Base-by-base conservation (phyloP, 2,888 invertebrate genomes). In the Pandemis corylana region DNA sequence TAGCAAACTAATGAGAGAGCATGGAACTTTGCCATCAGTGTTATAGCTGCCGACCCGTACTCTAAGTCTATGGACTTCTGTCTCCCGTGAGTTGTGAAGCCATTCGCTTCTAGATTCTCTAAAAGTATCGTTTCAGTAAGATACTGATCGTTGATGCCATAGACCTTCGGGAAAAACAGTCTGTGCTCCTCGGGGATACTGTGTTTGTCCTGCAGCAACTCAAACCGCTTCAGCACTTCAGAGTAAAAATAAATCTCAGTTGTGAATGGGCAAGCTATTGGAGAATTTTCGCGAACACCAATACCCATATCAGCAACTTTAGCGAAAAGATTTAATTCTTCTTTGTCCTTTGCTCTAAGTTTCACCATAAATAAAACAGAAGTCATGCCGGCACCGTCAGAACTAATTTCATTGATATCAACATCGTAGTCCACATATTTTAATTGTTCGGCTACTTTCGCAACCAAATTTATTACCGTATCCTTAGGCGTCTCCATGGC, bases 1-100 rank as follows among this genome's bases (percentile, higher is more conserved):
- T 85, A 83, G 51, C 86, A 85, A 0, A 89, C 89, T 10, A 90
- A 88, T 0, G 91, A 91, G 10, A 90, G 76, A 0, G 91, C 91
- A 72, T 93, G 93, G 72, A 90, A 89, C 62, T 83, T 84, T 0
- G 91, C 91, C 13, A 91, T 77, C 0, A 77, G 78, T 36, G 84
- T 79, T 0, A 89, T 79, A 0, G 89, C 82, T 2, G 81, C 76
- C 0, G 84, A 76, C 0, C 87, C 84, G 49, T 89, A 87, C 4
- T 86, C 83, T 83, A 86, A 86, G 64, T 88, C 86, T 2, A 91
- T 77, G 0, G 86, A 76, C 15, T 82, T 80, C 36, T 83, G 79
- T 66, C 86, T 81, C 46, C 81, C 81, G 67, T 78, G 86, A 6
- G 78, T 78, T 2, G 41, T 61, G 49, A 81, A 92, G 0, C 89